phyloP scores from a whole-genome alignment of 1,140 invertebrate species.

The Drosophila obscura region DNA sequence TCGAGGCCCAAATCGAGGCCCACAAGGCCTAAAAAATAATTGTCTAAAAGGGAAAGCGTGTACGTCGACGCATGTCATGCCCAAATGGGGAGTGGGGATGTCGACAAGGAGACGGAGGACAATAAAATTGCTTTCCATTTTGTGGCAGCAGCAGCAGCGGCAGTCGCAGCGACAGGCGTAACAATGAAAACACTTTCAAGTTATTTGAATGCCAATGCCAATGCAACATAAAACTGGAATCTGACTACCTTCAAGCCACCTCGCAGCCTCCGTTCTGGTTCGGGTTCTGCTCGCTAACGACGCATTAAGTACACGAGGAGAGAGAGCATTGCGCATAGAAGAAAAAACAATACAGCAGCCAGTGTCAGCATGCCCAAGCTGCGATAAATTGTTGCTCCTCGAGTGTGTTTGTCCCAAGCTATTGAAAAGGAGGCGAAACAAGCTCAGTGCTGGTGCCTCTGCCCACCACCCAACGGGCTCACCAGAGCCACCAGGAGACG shows the following conservation, averaged over 20 bases:
- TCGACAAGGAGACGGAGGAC: conserved; percentile 20
- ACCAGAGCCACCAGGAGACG: background rate
- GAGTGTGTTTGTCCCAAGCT: conserved; percentile 25
- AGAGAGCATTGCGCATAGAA: conserved; percentile 22
- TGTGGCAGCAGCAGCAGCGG: conserved; percentile 25
- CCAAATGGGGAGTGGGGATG: background rate
- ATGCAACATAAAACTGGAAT: conserved; percentile 50
- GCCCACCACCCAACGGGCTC: background rate
- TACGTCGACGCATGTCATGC: conserved; percentile 57
- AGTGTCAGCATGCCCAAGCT: conserved; percentile 31
- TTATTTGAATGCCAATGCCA: conserved; percentile 61
- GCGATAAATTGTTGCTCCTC: conserved; percentile 30
- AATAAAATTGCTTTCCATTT: conserved; percentile 64
- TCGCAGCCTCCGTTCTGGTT: background rate
- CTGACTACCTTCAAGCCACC: background rate
- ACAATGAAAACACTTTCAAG: conserved; percentile 49
- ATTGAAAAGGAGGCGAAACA: conserved; percentile 29
- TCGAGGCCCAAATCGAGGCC: too few relatives aligned
- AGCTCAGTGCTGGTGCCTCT: too few relatives aligned
- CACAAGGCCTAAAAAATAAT: conserved; percentile 45
- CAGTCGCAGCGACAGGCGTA: background rate
- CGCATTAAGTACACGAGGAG: conserved; percentile 28
- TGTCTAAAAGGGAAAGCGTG: conserved; percentile 62
- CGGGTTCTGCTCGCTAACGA: conserved; percentile 14
- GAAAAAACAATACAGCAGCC: conserved; percentile 37